Conservation (phyloP, 1,140 invertebrate species). For the Ericerus pela region DNA sequence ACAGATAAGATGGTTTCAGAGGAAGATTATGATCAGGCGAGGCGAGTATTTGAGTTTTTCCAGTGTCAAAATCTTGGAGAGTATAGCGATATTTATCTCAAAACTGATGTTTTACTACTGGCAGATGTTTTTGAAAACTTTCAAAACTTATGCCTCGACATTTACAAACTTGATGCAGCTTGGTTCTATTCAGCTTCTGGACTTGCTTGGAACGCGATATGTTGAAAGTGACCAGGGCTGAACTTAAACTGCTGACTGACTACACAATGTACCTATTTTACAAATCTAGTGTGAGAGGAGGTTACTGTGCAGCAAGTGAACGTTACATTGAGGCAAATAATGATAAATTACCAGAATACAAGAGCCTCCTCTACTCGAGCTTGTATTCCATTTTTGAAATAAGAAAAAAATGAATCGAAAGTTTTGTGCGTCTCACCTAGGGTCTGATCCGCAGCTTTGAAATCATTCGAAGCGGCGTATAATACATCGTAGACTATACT, state of each 20-base stretch:
- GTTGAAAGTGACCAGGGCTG: constrained; percentile 29
- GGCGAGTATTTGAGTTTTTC: constrained; percentile 31
- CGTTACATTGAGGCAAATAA: constrained; percentile 34
- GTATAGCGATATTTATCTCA: constrained; percentile 33
- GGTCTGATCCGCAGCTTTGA: too few species aligned
- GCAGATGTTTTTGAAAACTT: constrained; percentile 30
- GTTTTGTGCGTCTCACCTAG: too few species aligned
- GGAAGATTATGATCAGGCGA: constrained; percentile 30
- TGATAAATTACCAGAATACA: constrained; percentile 30
- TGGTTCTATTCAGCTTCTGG: constrained; percentile 30
- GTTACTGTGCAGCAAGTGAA: constrained; percentile 27
- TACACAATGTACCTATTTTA: constrained; percentile 32
- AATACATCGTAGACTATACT: too few species aligned
- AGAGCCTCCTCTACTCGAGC: too few species aligned
- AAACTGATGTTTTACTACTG: constrained; percentile 31
- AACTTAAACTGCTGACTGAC: constrained; percentile 35
- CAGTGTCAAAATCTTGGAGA: constrained; percentile 28
- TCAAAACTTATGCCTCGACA: constrained; percentile 31
- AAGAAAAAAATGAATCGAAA: too few species aligned
- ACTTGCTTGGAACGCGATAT: constrained; percentile 32
- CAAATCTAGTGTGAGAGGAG: constrained; percentile 25
- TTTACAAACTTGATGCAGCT: constrained; percentile 2
- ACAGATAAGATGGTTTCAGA: constrained; percentile 24
- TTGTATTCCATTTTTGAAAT: too few species aligned
- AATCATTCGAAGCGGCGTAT: too few species aligned